Evolutionary conservation across 2,113 vertebrate genomes (phyloP), one percentile per base, ranked within the genome.

Genomic region (Coracopsis vasa): DNA sequence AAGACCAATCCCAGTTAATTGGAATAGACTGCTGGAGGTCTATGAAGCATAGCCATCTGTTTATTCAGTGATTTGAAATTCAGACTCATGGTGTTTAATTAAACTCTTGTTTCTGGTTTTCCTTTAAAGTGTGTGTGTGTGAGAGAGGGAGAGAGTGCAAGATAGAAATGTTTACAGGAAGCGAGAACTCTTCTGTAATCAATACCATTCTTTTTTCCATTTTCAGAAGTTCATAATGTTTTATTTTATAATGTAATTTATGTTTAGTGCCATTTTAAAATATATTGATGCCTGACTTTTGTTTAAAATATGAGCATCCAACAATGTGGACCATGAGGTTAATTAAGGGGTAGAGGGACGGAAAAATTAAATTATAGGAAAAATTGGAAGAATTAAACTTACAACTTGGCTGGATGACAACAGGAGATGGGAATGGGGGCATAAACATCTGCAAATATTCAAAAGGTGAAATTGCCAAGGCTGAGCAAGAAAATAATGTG

Each of bases 111-210:
- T 96, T 94, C 79, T 92, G 71, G 31, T 45, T 95, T 94, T 66
- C 67, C 79, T 97, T 97, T 90, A 81, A 95, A 94, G 74, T 44
- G 13, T 65, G 12, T 75, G 27, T 47, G 47, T 33, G 44, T 19
- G 65, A 74, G 80, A 54, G 81, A 60, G 86, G 27, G 82, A 50
- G 62, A 56, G 82, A 39, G 86, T 29, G 78, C 6, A 67, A 94
- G 92, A 95, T 66, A 89, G 82, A 94, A 93, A 90, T 92, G 89
- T 94, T 94, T 91, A 90, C 92, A 94, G 96, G 97, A 97, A 96
- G 91, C 81, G 77, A 92, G 92, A 92, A 83, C 82, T 56, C 82
- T 79, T 92, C 72, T 74, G 67, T 97, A 96, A 96, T 96, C 93
- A 94, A 88, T 96, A 80, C 85, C 95, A 94, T 89, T 94, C 92